Evolutionary conservation across 1,140 invertebrate genomes (phyloP).

Genomic region (Cheumatopsyche charites): DNA sequence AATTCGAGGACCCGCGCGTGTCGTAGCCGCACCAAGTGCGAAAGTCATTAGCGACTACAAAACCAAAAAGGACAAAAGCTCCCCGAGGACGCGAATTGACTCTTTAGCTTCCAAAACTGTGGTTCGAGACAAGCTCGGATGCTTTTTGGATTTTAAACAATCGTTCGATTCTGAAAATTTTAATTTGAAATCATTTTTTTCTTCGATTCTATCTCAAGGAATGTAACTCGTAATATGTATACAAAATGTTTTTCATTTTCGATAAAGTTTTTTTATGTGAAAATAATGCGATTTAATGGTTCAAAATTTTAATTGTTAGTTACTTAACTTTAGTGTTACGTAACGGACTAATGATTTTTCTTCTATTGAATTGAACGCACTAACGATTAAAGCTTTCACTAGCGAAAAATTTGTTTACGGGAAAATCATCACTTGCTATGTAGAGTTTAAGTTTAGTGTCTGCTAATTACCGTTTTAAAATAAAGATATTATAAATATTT

Average conservation of each 20-base stretch:
- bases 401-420: too few species aligned
- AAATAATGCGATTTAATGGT: too few species aligned
- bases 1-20: conserved; percentile 32
- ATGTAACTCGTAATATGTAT: neutral
- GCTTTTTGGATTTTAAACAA: neutral
- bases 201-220: neutral
- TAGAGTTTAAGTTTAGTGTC: too few species aligned
- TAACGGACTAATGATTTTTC: too few species aligned
- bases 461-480: too few species aligned
- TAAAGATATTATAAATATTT: too few species aligned
- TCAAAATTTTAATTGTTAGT: too few species aligned
- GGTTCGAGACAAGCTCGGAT: neutral
- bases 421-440: too few species aligned
- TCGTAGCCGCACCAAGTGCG: conserved; percentile 30
- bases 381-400: too few species aligned
- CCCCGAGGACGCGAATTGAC: conserved; percentile 16
- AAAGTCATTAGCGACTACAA: conserved; percentile 28
- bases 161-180: neutral
- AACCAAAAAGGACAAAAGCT: conserved; percentile 41
- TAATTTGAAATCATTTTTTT: neutral
- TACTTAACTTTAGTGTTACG: too few species aligned
- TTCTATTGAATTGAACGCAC: too few species aligned
- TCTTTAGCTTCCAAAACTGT: conserved; percentile 3
- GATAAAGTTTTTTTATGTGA: too few species aligned
- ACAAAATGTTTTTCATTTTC: neutral